Conservation (phyloP, 2,113 vertebrate genomes). For the Eublepharis macularius region DNA sequence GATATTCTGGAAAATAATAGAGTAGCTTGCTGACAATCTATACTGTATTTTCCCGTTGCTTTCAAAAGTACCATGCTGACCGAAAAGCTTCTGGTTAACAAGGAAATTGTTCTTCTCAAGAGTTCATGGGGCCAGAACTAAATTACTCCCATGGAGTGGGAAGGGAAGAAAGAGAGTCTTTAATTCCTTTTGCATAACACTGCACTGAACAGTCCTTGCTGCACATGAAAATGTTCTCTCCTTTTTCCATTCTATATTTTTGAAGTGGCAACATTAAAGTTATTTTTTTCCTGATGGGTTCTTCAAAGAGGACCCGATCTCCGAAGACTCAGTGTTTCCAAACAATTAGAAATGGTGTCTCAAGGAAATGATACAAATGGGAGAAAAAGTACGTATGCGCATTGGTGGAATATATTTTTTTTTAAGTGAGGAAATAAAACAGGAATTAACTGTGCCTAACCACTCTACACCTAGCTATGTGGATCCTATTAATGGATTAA, state of each 20-base stretch:
- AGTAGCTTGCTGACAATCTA: neutral
- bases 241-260: neutral
- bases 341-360: neutral
- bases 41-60: neutral
- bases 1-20: neutral
- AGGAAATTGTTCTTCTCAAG: neutral
- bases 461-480: constrained; percentile 4
- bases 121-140: neutral
- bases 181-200: neutral
- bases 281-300: neutral
- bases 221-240: neutral
- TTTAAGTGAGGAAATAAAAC: neutral
- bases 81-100: neutral
- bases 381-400: neutral
- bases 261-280: neutral
- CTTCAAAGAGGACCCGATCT: neutral
- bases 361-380: neutral
- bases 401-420: neutral
- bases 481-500: constrained; percentile 48
- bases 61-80: neutral
- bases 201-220: neutral
- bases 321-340: neutral
- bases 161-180: neutral
- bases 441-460: neutral
- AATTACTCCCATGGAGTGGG: neutral